A percentile compares a stretch with the other conserved stretches of the same genome.
phyloP scores from a whole-genome alignment of 2,888 invertebrate species.

The Tenthredo livida region DNA sequence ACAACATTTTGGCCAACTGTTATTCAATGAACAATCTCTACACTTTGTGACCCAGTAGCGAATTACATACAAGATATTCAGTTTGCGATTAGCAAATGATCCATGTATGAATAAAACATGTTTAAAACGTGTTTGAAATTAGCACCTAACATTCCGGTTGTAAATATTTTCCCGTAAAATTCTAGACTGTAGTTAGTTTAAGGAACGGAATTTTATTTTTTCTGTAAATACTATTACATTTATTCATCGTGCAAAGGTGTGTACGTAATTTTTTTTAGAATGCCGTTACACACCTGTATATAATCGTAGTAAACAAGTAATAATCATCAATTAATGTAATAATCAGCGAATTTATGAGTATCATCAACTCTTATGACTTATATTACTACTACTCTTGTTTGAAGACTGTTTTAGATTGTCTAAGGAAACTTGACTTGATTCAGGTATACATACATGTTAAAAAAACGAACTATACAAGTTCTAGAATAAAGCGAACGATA shows the following conservation, averaged over 20 bases:
- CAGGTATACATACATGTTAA: background rate
- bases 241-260: background rate
- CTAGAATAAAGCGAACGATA: background rate
- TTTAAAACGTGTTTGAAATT: too few species aligned
- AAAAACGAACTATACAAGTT: background rate
- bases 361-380: slow-evolving; percentile 14
- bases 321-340: slow-evolving; percentile 6
- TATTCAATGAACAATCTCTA: background rate
- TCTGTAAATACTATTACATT: slow-evolving; percentile 21
- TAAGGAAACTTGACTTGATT: slow-evolving; percentile 19
- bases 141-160: slow-evolving; percentile 4
- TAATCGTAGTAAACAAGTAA: background rate
- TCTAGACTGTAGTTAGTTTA: background rate
- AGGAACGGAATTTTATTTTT: slow-evolving; percentile 10
- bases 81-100: background rate
- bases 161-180: slow-evolving; percentile 34
- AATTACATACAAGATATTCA: background rate
- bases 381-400: slow-evolving; percentile 11
- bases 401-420: slow-evolving; percentile 31
- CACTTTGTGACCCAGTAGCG: background rate
- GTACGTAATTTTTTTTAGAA: background rate
- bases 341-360: background rate
- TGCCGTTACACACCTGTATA: background rate
- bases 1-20: background rate
- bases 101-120: background rate